Conservation (phyloP, 1,140 invertebrate species). For the Adelges cooleyi region DNA sequence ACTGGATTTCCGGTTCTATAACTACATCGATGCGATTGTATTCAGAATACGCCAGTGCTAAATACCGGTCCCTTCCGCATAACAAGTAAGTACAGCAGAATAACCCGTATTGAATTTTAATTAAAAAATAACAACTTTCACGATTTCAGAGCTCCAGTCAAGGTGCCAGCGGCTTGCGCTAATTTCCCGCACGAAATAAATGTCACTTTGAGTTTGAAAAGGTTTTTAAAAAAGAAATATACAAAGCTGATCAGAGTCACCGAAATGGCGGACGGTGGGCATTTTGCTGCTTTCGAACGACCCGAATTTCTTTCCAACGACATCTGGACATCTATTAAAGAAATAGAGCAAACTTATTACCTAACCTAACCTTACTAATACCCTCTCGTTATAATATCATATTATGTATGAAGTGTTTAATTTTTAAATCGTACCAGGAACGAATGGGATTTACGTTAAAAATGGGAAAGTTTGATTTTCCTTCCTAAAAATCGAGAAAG, state of each 20-base stretch:
- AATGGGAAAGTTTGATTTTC: no score
- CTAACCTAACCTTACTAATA: no score
- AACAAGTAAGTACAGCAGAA: no score
- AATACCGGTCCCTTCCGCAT: not conserved
- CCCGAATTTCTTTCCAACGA: slow-evolving; percentile 58
- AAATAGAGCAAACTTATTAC: no score
- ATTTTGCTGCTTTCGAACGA: slow-evolving; percentile 73
- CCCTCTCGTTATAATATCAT: no score
- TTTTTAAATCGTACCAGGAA: no score
- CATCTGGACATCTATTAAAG: slow-evolving; percentile 40
- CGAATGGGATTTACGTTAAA: no score
- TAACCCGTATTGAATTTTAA: no score
- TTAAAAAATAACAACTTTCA: no score
- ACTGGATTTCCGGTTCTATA: slow-evolving; percentile 66
- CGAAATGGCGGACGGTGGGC: slow-evolving; percentile 55
- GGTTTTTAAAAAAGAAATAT: slow-evolving; percentile 48
- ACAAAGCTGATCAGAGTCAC: slow-evolving; percentile 51
- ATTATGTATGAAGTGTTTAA: no score
- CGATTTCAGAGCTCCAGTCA: slow-evolving; percentile 48
- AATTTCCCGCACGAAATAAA: slow-evolving; percentile 51
- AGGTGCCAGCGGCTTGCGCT: slow-evolving; percentile 52
- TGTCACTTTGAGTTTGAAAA: slow-evolving; percentile 43
- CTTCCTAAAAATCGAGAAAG: no score
- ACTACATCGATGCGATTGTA: slow-evolving; percentile 66
- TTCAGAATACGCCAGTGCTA: slow-evolving; percentile 43